Base-by-base conservation (phyloP, 1,140 invertebrate genomes). In the Atta cephalotes region DNA sequence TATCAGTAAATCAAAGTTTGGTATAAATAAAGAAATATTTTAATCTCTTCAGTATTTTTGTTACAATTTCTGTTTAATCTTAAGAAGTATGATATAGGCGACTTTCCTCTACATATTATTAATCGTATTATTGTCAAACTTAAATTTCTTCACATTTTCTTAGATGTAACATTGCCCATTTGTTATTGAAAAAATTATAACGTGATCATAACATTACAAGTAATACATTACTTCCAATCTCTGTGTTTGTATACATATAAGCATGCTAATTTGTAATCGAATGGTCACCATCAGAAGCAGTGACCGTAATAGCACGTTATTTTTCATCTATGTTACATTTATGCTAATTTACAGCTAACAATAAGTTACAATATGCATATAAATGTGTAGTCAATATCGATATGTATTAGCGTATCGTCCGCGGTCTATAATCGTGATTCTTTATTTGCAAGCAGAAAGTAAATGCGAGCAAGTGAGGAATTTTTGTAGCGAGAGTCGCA, bases 211-310 rank as follows among this genome's bases (percentile, higher is more conserved):
- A 45, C 9, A 45, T 45, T 45, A 45, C 39, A 45, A 45, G 39
- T 45, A 45, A 45, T 45, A 9, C 10, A 10, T 45, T 45, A 45
- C 10, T 45, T 45, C 2, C 9, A 45, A 45, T 10, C 39, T 45
- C 9, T 45, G 2, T 45, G 9, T 39, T 45, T 45, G 10, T 45
- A 45, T 45, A 45, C 39, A 12, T 45, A 45, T 80, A n/a, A 25
- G 3, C 28, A 74, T 39, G 28, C 66, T 85, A 25, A 74, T 45
- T 74, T n/a, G 49, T 63, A 35, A 51, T 84, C 31, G 86, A 87
- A 85, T 87, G 80, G 80, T 87, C 80, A 39, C 35, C 62, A 56
- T 87, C 86, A 68, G 65, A 87, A 85, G 45, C 65, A 87, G 86
- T 85, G 86, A 85, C 39, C 86, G 81, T 87, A 76, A 25, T 74